Conservation (phyloP, 2,888 invertebrate genomes). For the Drosophila longiperda region DNA sequence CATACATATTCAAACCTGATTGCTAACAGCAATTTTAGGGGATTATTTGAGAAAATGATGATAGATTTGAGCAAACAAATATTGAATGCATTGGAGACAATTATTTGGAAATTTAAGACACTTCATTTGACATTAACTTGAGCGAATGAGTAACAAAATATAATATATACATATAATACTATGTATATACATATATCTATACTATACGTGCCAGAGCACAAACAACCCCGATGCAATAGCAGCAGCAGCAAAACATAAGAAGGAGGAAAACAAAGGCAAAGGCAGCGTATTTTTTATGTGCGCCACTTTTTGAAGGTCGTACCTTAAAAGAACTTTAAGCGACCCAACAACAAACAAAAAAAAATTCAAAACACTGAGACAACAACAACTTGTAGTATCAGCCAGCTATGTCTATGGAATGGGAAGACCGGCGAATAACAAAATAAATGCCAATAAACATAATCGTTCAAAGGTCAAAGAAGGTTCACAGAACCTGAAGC, state of each 20-base stretch:
- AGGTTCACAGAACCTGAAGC: conserved; percentile 12
- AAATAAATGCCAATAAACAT: conserved; percentile 21
- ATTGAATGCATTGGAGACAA: not conserved
- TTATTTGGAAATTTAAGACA: not conserved
- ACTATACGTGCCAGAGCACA: not conserved
- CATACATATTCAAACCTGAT: conserved; percentile 4
- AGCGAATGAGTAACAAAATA: not conserved
- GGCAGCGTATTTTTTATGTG: conserved; percentile 44
- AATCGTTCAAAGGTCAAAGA: conserved; percentile 16
- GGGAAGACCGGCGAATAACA: conserved; percentile 19
- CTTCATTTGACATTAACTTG: not conserved
- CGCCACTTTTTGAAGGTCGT: conserved; percentile 74
- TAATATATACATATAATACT: not conserved
- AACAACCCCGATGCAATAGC: conserved; percentile 12
- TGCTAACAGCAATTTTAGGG: conserved; percentile 19
- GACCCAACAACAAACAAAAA: conserved; percentile 18
- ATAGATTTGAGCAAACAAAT: conserved; percentile 1
- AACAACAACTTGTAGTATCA: conserved; percentile 3
- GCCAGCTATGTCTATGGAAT: conserved; percentile 1
- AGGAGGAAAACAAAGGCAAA: conserved; percentile 21
- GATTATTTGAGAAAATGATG: conserved; percentile 12
- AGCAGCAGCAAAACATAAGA: conserved; percentile 8
- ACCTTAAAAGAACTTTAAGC: conserved; percentile 49
- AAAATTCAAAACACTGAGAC: conserved; percentile 26
- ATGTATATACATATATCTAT: not conserved